Evolutionary conservation across 2,113 vertebrate genomes (phyloP).

Genomic region (Brevimyrus niger): DNA sequence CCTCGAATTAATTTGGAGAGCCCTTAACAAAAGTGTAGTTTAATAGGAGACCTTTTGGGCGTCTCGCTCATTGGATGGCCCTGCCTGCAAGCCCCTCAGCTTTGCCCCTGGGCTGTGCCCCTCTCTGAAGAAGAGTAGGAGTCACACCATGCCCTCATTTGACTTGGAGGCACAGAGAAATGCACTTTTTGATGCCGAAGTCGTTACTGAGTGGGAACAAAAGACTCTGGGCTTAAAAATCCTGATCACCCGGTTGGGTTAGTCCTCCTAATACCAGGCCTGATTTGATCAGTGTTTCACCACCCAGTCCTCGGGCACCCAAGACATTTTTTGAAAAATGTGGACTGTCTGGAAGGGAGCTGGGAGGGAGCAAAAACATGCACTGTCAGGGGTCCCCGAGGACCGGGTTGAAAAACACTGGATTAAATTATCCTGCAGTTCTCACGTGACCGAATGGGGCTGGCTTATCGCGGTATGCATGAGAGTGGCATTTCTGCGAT

Average conservation of each 20-base stretch:
- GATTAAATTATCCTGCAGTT: neutral
- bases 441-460: neutral
- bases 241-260: neutral
- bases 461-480: neutral
- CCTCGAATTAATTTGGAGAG: neutral
- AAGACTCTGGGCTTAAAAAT: neutral
- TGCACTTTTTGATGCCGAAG: neutral
- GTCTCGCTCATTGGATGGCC: neutral
- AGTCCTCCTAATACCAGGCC: neutral
- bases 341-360: neutral
- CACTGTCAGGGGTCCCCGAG: neutral
- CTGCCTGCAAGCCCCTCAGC: neutral
- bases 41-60: neutral
- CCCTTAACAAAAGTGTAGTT: neutral
- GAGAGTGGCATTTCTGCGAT: neutral
- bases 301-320: neutral
- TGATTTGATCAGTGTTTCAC: neutral
- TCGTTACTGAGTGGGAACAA: neutral
- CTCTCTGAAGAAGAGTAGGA: neutral
- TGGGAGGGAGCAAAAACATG: neutral
- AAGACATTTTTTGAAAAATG: neutral
- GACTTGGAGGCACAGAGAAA: neutral
- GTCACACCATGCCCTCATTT: neutral
- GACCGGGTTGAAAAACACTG: neutral
- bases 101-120: neutral